Evolutionary conservation across 2,797 vertebrate species (phyloP).

Genomic region (Tenualosa thibaudeaui): DNA sequence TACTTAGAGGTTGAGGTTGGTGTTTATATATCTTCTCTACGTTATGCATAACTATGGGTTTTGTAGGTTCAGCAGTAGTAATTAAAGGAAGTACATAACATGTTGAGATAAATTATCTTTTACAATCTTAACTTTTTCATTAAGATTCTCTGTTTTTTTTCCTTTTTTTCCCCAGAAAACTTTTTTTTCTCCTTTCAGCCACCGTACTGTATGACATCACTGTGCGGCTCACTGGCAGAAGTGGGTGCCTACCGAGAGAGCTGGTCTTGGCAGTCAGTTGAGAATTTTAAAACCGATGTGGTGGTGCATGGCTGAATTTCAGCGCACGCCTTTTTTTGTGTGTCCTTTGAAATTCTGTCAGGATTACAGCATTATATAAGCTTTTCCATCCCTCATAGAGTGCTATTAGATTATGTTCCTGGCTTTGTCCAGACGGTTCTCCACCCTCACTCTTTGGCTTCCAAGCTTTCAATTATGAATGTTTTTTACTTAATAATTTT

Average conservation of each 20-base stretch:
- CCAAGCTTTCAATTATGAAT: background rate
- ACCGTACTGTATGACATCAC: background rate
- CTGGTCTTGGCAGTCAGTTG: background rate
- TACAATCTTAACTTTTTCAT: background rate
- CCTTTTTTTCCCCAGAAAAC: background rate
- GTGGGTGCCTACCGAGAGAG: background rate
- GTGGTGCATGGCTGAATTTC: slow-evolving; percentile 15
- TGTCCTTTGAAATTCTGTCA: background rate
- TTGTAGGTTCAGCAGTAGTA: background rate
- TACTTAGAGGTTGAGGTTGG: too few species aligned
- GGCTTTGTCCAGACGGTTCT: background rate
- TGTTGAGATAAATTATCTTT: background rate
- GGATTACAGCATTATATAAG: background rate
- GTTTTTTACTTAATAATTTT: background rate
- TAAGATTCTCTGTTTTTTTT: background rate
- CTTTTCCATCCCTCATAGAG: background rate
- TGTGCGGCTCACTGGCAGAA: background rate
- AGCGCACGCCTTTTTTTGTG: background rate
- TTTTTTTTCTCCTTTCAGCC: background rate
- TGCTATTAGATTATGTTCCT: background rate
- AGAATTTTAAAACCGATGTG: background rate
- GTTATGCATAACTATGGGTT: background rate
- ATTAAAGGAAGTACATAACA: background rate
- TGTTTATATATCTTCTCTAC: too few species aligned
- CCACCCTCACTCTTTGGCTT: background rate